Evolutionary conservation across 2,888 invertebrate species (phyloP), one percentile per base, ranked within the genome.

Genomic region (Pomacea canaliculata): DNA sequence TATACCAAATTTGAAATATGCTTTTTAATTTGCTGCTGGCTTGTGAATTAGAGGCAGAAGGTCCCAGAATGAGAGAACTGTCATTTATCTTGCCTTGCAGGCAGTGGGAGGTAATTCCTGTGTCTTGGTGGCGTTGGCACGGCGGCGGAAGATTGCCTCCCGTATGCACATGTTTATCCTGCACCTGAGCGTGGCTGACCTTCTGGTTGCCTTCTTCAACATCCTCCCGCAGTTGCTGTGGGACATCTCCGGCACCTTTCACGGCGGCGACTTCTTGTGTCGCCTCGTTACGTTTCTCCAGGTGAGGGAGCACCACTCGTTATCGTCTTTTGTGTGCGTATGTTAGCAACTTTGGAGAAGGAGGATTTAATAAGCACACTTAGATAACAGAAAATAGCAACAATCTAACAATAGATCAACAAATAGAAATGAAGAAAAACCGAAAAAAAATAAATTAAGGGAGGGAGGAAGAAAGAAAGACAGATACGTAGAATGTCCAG

Each of bases 81-180:
- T 56, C 51, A 37, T 37, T 56, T 13, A 56, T 16, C 12, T 56
- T 4, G 51, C 51, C n/a, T 16, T 37, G n/a, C 69, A 74, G 74
- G 78, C 78, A 12, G 79, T 89, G 12, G 80, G 86, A 46, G 89
- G 89, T 9, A 89, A 89, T 77, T 73, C 83, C 10, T 85, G 84
- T 69, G 87, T 89, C 5, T 80, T 89, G 46, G 75, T 85, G 12
- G 85, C 85, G 8, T 81, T 89, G 65, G 79, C 83, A 72, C 80
- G 85, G 27, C 83, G 85, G 46, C 81, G 84, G 56, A 92, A 93
- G 83, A 93, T 93, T 84, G 90, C 93, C 37, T 93, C 93, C 13
- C 91, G 94, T 65, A 94, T 94, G 94, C 93, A 94, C 86, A 93
- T 93, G 86, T 94, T 94, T 87, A 94, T 95, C 82, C 91, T 94